These are phyloP conservation scores for Cygnus atratus DNA, from an alignment of 2,113 vertebrate species.

Conservation along the genomic window DNA sequence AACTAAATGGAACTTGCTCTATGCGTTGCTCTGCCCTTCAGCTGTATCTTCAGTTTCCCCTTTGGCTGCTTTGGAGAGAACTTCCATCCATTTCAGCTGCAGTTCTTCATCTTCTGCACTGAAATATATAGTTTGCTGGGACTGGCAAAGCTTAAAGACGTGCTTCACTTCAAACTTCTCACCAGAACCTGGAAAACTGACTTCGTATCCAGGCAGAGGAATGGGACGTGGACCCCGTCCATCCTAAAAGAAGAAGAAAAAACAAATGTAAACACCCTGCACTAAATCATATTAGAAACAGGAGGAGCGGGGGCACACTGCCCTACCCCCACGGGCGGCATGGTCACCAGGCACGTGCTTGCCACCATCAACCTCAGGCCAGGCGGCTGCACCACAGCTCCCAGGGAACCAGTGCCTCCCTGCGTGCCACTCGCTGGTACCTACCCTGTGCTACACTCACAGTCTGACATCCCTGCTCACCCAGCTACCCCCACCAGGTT, in stretches of 20 bases:
- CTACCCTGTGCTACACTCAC: rapidly evolving
- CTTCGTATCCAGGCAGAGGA: constrained; percentile 82
- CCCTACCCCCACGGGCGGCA: rapidly evolving
- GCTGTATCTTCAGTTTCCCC: constrained; percentile 66
- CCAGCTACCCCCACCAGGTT: not conserved
- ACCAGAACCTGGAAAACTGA: constrained; percentile 62
- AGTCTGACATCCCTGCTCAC: not conserved
- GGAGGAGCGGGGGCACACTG: rapidly evolving
- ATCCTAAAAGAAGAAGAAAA: constrained; percentile 74
- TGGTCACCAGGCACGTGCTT: rapidly evolving
- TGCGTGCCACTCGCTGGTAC: rapidly evolving
- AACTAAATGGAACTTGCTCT: constrained; percentile 41
- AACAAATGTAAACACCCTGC: not conserved
- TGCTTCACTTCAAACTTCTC: constrained; percentile 81
- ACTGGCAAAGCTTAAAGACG: constrained; percentile 81
- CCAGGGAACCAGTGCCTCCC: rapidly evolving
- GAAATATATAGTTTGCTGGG: constrained; percentile 83
- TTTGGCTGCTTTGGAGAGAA: constrained; percentile 78
- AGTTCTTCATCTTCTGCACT: constrained; percentile 82
- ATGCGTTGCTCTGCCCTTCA: constrained; percentile 70
- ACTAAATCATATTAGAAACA: rapidly evolving
- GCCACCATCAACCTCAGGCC: not conserved
- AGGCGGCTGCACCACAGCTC: not conserved
- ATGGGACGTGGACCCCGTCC: constrained; percentile 69
- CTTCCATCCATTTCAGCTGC: constrained; percentile 83